Conservation (phyloP, 2,888 invertebrate species). For the Mylabris sibirica region DNA sequence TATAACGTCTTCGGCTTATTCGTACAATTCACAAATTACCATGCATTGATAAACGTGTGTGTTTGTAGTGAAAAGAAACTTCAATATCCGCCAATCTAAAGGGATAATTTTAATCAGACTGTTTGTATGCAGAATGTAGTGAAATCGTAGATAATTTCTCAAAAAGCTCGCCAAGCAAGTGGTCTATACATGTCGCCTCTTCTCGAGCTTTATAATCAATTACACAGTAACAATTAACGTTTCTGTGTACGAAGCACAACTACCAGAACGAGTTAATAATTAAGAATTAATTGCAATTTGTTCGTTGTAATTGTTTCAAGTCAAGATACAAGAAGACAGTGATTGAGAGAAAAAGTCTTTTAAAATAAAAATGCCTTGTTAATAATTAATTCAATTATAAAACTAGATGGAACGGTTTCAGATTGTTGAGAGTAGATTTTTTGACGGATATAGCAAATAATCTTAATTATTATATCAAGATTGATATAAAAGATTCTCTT, state of each 20-base stretch:
- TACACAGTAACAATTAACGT: not conserved
- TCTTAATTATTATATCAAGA: not conserved
- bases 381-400: too few species aligned
- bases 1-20: not conserved
- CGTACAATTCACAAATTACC: not conserved
- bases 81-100: constrained; percentile 20
- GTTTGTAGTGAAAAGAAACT: not conserved
- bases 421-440: too few species aligned
- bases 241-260: not conserved
- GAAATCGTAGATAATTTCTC: not conserved
- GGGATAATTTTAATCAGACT: constrained; percentile 27
- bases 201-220: not conserved
- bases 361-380: not conserved
- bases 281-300: not conserved
- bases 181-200: not conserved
- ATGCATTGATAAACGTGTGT: not conserved
- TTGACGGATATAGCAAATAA: not conserved
- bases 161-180: not conserved
- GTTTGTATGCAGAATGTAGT: constrained; percentile 22
- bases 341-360: not conserved
- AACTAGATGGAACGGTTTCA: too few species aligned
- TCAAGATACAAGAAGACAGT: not conserved
- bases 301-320: not conserved
- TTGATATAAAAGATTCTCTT: not conserved
- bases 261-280: not conserved